Base-by-base conservation (phyloP, 2,888 invertebrate genomes). In the Smittia aterrima region DNA sequence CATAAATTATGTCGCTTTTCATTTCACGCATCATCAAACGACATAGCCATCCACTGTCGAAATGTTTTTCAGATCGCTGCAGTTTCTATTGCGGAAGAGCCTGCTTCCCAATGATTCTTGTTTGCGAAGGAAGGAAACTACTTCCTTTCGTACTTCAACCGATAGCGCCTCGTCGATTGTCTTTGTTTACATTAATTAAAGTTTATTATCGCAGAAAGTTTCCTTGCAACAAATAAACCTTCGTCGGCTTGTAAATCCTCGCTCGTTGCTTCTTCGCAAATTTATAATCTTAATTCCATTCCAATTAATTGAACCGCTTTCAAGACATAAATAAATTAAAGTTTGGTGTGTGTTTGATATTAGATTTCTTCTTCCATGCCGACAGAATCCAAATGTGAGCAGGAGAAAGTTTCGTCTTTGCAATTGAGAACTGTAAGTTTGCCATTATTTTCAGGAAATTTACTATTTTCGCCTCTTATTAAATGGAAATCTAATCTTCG, bases 241-340 rank as follows among this genome's bases (percentile, higher is more conserved):
- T 68, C 24, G 47, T 47, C 16, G 47, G 32, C 4, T 32, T 68
- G 68, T 47, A 47, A 68, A 68, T 27, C 24, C 24, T 27, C 24
- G 22, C 13, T 24, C 41, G 47, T 68, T 70, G 38, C 53, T 18
- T 70, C 25, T 22, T 22, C 20, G 20, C 16, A 40, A 32, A 32
- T 70, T 54, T 70, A 70, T 27, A 70, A 70, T 70, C 70, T 70
- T 70, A 70, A 70, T 70, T 70, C 32, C 53, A 54, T 70, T 70
- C 70, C 70, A 70, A 70, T 70, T 70, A 70, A 70, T 70, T 70
- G 70, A 70, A 70, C 70, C 70, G 41, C 64, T 27, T 64, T 64
- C 20, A 64, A 27, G 64, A 25, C 64, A 16, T 13, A 64, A 64
- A 64, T 64, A 64, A 64, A 27, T 58, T 58, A 18, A 18, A 58